Percentiles rank a stretch among this genome's conserved stretches.
These are phyloP conservation scores for Podarcis cretensis DNA, from an alignment of 2,113 vertebrate species.

Conservation along the genomic window DNA sequence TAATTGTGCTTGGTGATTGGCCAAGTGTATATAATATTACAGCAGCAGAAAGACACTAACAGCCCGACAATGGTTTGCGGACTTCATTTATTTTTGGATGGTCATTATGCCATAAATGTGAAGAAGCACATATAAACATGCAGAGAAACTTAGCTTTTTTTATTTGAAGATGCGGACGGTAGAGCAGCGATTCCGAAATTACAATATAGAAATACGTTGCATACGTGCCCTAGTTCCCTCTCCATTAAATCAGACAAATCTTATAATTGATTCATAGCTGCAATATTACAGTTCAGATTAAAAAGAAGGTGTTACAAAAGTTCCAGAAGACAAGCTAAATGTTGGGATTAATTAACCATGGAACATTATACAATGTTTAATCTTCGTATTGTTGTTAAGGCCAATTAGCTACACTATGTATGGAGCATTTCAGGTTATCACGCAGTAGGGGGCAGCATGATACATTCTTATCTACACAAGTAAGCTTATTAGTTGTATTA, in stretches of 20 bases:
- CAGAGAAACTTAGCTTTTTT: neutral
- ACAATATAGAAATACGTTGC: neutral
- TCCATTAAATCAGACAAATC: neutral
- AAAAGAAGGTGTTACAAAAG: neutral
- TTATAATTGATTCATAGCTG: neutral
- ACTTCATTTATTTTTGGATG: neutral
- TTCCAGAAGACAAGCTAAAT: neutral
- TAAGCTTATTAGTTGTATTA: slow-evolving; percentile 3
- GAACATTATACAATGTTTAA: neutral
- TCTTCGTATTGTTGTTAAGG: neutral
- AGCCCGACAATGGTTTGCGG: neutral
- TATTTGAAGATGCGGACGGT: neutral
- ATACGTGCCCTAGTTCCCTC: neutral
- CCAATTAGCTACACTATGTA: neutral
- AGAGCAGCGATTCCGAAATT: neutral
- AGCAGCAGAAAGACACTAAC: neutral
- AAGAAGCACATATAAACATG: neutral
- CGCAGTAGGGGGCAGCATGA: slow-evolving; percentile 59
- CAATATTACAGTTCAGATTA: neutral
- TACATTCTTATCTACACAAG: neutral
- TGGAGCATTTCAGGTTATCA: neutral
- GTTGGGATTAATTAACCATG: rapidly evolving
- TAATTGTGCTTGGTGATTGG: neutral
- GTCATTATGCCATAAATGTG: neutral
- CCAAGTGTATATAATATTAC: too few relatives aligned